A percentile compares a stretch with the other conserved stretches of the same genome.
These are phyloP conservation scores for Sphecodes monilicornis DNA, from an alignment of 2,888 invertebrate genomes.

Conservation along the genomic window DNA sequence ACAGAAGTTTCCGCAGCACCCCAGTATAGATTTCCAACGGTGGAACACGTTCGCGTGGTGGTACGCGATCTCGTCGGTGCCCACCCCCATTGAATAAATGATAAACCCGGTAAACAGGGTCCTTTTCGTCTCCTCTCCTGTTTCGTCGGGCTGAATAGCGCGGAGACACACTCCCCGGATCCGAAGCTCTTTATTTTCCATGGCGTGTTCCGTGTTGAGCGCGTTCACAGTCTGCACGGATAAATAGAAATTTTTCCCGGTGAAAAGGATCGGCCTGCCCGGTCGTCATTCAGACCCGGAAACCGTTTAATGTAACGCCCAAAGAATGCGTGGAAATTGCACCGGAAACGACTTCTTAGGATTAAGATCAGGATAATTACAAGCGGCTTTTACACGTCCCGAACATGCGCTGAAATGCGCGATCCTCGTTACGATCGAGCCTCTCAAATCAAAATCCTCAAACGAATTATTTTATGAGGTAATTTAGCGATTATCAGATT, in stretches of 20 bases:
- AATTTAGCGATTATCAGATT: background rate
- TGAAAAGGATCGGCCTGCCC: slow-evolving; percentile 36
- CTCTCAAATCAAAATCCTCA: background rate
- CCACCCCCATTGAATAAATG: slow-evolving; percentile 56
- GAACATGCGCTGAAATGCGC: background rate
- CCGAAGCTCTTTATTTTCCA: slow-evolving; percentile 13
- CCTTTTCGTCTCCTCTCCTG: slow-evolving; percentile 38
- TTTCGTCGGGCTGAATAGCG: slow-evolving; percentile 52
- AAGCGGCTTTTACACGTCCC: background rate
- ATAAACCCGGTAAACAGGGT: slow-evolving; percentile 60
- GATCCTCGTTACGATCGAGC: background rate
- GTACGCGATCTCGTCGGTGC: slow-evolving; percentile 29
- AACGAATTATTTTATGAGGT: background rate
- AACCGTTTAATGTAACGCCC: slow-evolving; percentile 58
- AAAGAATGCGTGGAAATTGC: slow-evolving; percentile 61
- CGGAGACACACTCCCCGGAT: slow-evolving; percentile 33
- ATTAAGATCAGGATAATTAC: slow-evolving; percentile 57
- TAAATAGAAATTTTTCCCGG: slow-evolving; percentile 63
- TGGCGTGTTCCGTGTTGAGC: background rate
- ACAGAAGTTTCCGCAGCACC: background rate
- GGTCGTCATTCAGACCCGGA: slow-evolving; percentile 52
- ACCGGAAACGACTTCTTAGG: background rate
- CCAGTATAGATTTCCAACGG: slow-evolving; percentile 16
- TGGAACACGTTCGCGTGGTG: slow-evolving; percentile 34
- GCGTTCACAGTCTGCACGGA: slow-evolving; percentile 49